phyloP scores from a whole-genome alignment of 2,797 vertebrate genomes.

The Dallia pectoralis region DNA sequence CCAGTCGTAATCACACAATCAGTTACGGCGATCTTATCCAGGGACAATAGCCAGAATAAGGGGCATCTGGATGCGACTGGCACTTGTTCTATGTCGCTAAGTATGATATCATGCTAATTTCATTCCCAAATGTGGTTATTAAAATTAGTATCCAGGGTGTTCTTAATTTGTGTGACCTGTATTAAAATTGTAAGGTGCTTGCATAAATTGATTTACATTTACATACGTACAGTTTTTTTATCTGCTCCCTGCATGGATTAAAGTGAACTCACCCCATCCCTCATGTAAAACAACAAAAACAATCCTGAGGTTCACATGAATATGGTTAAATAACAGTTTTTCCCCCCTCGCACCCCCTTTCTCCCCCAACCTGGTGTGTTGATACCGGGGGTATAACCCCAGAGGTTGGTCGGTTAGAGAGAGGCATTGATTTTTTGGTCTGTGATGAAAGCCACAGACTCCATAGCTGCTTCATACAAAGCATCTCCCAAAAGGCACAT shows the following conservation, averaged over 20 bases:
- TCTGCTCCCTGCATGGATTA: not conserved
- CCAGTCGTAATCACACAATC: too few relatives aligned
- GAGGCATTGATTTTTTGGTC: constrained; percentile 65
- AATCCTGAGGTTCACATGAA: not conserved
- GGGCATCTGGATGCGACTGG: too few relatives aligned
- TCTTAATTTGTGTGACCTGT: too few relatives aligned
- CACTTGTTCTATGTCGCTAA: too few relatives aligned
- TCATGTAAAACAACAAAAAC: not conserved
- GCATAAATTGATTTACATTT: too few relatives aligned
- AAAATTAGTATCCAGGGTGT: too few relatives aligned
- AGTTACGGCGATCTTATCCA: too few relatives aligned
- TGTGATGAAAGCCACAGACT: constrained; percentile 73
- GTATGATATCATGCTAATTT: too few relatives aligned
- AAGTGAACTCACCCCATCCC: not conserved
- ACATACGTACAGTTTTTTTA: too few relatives aligned
- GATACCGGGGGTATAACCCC: constrained; percentile 57
- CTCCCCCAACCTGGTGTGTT: not conserved
- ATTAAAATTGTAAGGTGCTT: too few relatives aligned
- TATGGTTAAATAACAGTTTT: not conserved
- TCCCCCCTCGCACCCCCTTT: not conserved
- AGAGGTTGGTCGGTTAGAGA: constrained; percentile 60
- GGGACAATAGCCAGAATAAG: too few relatives aligned
- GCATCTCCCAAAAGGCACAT: constrained; percentile 74
- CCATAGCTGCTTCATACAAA: constrained; percentile 69
- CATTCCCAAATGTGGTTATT: too few relatives aligned